Evolutionary conservation across 1,140 invertebrate genomes (phyloP).

Genomic region (Episyrphus balteatus): DNA sequence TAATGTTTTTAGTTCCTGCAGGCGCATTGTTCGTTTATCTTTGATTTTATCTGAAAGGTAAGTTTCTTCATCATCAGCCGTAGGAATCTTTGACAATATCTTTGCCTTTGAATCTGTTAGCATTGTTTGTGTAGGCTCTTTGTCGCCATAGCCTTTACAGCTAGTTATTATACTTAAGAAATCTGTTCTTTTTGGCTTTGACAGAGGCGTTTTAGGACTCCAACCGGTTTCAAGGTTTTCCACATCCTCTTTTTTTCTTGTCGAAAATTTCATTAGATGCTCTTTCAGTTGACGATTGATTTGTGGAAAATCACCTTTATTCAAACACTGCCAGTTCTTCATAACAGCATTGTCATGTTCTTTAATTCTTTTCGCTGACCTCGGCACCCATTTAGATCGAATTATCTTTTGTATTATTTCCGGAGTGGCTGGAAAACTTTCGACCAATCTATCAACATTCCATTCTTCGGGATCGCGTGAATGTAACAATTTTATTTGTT

Average conservation of each 20-base stretch:
- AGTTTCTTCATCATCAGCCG: conserved; percentile 28
- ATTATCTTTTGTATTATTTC: conserved; percentile 48
- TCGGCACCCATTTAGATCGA: conserved; percentile 49
- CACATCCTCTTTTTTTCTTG: conserved; percentile 14
- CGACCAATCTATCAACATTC: conserved; percentile 56
- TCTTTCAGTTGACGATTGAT: conserved; percentile 40
- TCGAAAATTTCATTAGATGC: conserved; percentile 53
- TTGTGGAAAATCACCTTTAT: conserved; percentile 40
- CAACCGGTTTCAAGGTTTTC: neutral
- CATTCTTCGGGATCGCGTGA: conserved; percentile 56
- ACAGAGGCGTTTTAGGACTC: conserved; percentile 9
- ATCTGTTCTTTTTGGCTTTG: conserved; percentile 28
- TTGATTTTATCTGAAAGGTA: conserved; percentile 27
- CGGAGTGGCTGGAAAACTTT: conserved; percentile 67
- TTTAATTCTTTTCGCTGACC: conserved; percentile 41
- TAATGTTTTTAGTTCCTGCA: conserved; percentile 18
- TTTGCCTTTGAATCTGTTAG: neutral
- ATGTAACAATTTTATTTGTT: conserved; percentile 65
- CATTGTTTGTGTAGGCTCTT: neutral
- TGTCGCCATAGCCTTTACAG: conserved; percentile 2
- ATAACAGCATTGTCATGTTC: conserved; percentile 52
- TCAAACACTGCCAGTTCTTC: conserved; percentile 54
- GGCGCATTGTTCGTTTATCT: conserved; percentile 22
- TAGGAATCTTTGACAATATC: conserved; percentile 10
- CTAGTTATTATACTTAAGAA: conserved; percentile 38